Base-by-base conservation (phyloP, 2,888 invertebrate species). In the Folsomia manolachei region DNA sequence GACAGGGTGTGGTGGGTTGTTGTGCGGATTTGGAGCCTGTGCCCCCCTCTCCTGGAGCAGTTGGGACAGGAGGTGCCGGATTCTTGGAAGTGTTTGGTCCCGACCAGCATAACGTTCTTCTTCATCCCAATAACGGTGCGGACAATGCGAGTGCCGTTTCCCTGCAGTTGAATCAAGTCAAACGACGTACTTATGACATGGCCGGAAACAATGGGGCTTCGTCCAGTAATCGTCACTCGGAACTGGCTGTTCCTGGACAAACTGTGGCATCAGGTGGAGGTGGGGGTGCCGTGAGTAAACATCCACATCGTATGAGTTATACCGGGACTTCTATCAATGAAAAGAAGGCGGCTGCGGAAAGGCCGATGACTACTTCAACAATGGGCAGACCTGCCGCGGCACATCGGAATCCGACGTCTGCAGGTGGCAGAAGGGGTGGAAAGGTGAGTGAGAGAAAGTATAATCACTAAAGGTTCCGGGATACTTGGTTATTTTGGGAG, bases 291-390 rank as follows among this genome's bases (percentile, higher is more conserved):
- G 56, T 7, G 19, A 67, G 52, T 21, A 67, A 67, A 56, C 67
- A 67, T 56, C 62, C 23, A 23, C 56, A 67, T 51, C 56, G 67
- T 2, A 25, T 67, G 56, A 67, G 67, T 51, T 67, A 67, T 24
- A 67, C 67, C 2, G 66, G 66, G 19, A 56, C 56, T 56, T 56
- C 56, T 7, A 52, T 26, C 2, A 24, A 21, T 21, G 66, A 71
- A 63, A 70, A 56, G 71, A 51, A n/a, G 72, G 73, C 51, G 67
- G 68, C 70, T 39, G 71, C 71, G 63, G 61, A 71, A 23, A 71
- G 75, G 60, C 73, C 75, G 9, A n/a, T n/a, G n/a, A 66, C 65
- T 9, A 51, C 65, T 14, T 67, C 67, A 26, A 67, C 67, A 1
- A 27, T 60, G 25, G 67, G 56, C 14, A 53, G 67, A 24, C 67